Evolutionary conservation across 2,113 vertebrate species (phyloP).

Genomic region (Psilopsiagon aymara): DNA sequence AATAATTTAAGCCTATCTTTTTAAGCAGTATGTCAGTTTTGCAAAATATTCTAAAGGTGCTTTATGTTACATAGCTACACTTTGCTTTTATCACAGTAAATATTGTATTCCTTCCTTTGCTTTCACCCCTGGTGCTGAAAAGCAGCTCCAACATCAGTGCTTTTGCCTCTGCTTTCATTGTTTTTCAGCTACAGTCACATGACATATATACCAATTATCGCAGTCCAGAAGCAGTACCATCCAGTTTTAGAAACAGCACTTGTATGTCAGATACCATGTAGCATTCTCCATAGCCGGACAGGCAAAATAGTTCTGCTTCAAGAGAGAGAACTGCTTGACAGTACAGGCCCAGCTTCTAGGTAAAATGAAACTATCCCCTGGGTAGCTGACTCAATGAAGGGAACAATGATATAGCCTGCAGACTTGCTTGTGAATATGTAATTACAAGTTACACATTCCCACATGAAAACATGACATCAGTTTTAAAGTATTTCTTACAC

Average conservation of each 20-base stretch:
- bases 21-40: not conserved
- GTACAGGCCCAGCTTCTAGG: not conserved
- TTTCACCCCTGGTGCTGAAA: not conserved
- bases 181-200: not conserved
- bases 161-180: not conserved
- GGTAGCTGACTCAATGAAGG: not conserved
- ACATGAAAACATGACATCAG: not conserved
- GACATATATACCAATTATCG: not conserved
- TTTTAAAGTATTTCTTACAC: slow-evolving; percentile 23
- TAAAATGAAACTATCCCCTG: not conserved
- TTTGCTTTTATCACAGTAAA: not conserved
- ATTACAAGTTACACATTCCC: not conserved
- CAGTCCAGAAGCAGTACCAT: not conserved
- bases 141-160: not conserved
- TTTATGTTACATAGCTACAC: not conserved
- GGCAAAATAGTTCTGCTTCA: not conserved
- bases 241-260: not conserved
- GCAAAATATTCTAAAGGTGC: not conserved
- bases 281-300: not conserved
- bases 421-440: not conserved
- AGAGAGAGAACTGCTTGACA: not conserved
- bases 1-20: not conserved
- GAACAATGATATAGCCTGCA: slow-evolving; percentile 46
- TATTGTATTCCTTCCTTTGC: not conserved
- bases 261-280: not conserved